Base-by-base conservation (phyloP, 2,113 vertebrate genomes). In the Actenoides hombroni region DNA sequence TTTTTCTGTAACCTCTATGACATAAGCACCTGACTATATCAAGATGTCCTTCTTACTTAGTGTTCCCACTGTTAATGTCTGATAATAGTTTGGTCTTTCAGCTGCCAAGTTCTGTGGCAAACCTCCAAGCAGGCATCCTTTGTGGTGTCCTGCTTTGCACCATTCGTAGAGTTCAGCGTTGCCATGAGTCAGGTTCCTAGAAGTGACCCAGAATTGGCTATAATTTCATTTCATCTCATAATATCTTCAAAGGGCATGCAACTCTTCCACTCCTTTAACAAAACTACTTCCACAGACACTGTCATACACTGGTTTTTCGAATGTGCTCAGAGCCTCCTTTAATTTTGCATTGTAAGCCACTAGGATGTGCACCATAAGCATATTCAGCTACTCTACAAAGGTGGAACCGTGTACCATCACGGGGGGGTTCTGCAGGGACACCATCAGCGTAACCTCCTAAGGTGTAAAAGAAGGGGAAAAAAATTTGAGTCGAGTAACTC, bases 181-280 rank as follows among this genome's bases (percentile, higher is more conserved):
- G 14, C 31, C 56, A 35, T 33, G 56, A 89, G 46, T 8, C 56
- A 42, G 31, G 24, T 35, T 90, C 26, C 84, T 70, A 13, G 29
- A 74, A 54, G 82, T 28, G 75, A 24, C 42, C 80, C 80, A 33
- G 49, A 79, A 57, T 35, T 60, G 37, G 11, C 56, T 90, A 1
- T 64, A 26, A 75, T 80, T 93, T 88, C 2, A 2, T 86, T 93
- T 71, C 17, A 37, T 84, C 56, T 31, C 53, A 3, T 54, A 21
- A 24, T 26, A 11, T 51, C 28, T 86, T 81, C 75, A 69, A 83
- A 94, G 37, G 77, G 39, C 64, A 19, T 86, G 74, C 88, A 91
- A 68, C 61, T 95, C 84, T 78, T 93, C 86, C 88, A 68, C 51
- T 80, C 44, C 86, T 93, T 88, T 90, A 86, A 93, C 83, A 85